phyloP scores from a whole-genome alignment of 2,797 vertebrate genomes.

The Rhinatrema bivittatum region DNA sequence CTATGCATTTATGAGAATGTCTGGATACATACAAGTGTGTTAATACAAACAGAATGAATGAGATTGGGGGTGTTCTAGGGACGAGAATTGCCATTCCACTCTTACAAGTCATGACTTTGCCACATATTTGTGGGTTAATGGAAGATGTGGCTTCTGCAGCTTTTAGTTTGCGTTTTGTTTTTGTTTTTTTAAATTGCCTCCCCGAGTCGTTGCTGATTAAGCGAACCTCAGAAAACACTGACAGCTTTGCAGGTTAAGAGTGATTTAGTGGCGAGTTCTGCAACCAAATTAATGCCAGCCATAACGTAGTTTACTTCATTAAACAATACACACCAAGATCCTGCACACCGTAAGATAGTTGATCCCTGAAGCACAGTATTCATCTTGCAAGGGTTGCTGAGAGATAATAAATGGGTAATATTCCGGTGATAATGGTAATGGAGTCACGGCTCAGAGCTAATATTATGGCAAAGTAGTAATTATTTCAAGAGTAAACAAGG shows the following conservation, averaged over 20 bases:
- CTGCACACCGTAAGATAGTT: constrained; percentile 60
- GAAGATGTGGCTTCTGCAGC: too few species aligned
- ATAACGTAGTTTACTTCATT: constrained; percentile 65
- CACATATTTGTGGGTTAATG: too few species aligned
- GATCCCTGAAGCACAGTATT: constrained; percentile 66
- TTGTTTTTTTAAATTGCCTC: background rate
- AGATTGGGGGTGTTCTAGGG: too few species aligned
- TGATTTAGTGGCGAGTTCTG: constrained; percentile 43
- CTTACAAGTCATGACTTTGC: too few species aligned
- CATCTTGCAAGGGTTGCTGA: constrained; percentile 65
- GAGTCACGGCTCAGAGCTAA: constrained; percentile 71
- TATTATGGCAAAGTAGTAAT: constrained; percentile 71
- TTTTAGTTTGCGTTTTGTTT: too few species aligned
- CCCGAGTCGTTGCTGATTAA: constrained; percentile 9
- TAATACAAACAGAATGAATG: too few species aligned
- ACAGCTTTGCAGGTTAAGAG: constrained; percentile 55
- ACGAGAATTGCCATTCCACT: too few species aligned
- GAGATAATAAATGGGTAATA: constrained; percentile 72
- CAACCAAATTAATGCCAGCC: constrained; percentile 49
- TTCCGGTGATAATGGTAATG: constrained; percentile 61
- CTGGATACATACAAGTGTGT: too few species aligned
- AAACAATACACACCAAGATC: constrained; percentile 62
- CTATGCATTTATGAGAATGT: too few species aligned
- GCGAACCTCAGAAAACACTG: constrained; percentile 24
- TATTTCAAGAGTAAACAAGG: constrained; percentile 73